Base-by-base conservation (phyloP, 2,888 invertebrate genomes). In the Frankliniella fusca region DNA sequence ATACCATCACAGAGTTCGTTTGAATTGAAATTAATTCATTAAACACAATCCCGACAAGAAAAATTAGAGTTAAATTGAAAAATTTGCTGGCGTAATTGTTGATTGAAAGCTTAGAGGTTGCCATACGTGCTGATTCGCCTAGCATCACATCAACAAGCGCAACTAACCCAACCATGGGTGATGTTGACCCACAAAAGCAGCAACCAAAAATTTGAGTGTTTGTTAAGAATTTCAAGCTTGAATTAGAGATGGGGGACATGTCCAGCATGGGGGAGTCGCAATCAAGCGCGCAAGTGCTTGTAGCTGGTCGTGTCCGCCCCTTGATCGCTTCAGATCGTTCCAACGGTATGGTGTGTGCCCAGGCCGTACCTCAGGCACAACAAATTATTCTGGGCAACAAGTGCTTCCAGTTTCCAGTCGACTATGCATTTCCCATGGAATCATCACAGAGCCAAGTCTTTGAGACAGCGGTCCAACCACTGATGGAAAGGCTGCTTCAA, bases 401-500 rank as follows among this genome's bases (percentile, higher is more conserved):
- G 38, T 61, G 54, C 27, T 81, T 81, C 18, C 54, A 9, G 2
- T 76, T 76, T 27, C 70, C 70, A 23, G 70, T 76, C 12, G 70
- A 76, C 70, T 76, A 76, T 23, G 70, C 70, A 12, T 76, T 76
- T 27, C 27, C 70, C 70, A 76, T 76, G 23, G 70, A 76, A 76
- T 23, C 70, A 76, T 27, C 23, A 27, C 70, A 76, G 27, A 76
- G 70, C 27, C 70, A 76, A 27, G 27, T 76, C 70, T 76, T 76
- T 27, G 70, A 76, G 12, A 76, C 70, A 12, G 70, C 27, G 12
- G 70, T 76, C 23, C 70, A 76, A 12, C 70, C 70, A 10, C 70
- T 76, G 27, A 76, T 76, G 70, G 70, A 76, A 27, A n/a, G 70
- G 23, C 27, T 93, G 84, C 87, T 93, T 81, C 93, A 93, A 88